phyloP scores from a whole-genome alignment of 2,113 vertebrate species.

The Vireo altiloquus region DNA sequence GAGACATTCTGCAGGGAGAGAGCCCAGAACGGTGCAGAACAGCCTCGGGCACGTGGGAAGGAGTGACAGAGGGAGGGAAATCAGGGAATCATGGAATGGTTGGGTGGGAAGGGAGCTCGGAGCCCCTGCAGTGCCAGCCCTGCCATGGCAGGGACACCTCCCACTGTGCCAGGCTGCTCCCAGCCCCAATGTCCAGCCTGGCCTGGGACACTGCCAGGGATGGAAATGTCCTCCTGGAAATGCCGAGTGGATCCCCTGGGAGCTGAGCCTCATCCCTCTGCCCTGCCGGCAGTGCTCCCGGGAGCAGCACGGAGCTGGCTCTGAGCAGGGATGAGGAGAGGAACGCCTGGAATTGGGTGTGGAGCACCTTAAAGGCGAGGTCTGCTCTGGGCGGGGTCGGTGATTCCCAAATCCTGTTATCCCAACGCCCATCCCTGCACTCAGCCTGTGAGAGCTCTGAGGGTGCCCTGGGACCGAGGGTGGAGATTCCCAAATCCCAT shows the following conservation, averaged over 20 bases:
- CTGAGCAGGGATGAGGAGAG: neutral
- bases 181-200: neutral
- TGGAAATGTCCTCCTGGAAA: neutral
- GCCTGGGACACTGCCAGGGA: neutral
- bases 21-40: neutral
- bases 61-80: neutral
- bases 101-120: neutral
- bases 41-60: accelerated
- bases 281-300: neutral
- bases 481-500: no score
- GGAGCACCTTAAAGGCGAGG: accelerated
- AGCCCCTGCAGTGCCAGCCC: neutral
- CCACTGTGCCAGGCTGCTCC: neutral
- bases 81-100: accelerated
- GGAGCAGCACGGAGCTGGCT: neutral
- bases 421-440: accelerated
- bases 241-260: neutral
- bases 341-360: neutral
- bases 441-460: accelerated
- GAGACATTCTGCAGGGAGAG: neutral
- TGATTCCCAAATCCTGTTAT: accelerated
- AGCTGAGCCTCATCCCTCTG: neutral
- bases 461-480: neutral
- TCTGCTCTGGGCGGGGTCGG: neutral
- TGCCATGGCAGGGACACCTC: neutral